Base-by-base conservation (phyloP, 2,888 invertebrate genomes). In the Aporophyla lueneburgensis region DNA sequence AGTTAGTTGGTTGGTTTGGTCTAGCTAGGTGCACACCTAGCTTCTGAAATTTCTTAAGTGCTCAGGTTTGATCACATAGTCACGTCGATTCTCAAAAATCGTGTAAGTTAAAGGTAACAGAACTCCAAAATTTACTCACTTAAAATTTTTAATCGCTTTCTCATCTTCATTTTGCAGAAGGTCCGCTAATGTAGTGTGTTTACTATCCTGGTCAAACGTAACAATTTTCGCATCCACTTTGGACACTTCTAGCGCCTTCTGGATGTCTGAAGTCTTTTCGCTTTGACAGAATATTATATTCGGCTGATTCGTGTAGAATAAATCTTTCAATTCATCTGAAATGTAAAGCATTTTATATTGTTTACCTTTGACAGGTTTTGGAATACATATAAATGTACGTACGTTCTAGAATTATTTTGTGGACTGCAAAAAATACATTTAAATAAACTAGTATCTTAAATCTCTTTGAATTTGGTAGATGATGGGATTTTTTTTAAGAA, bases 261-360 rank as follows among this genome's bases (percentile, higher is more conserved):
- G 59, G 46, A 86, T 16, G 5, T 61, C 78, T 24, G 19, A 2
- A 2, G 71, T 46, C 46, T 75, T 86, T 19, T 78, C 75, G 10
- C 63, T 76, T 51, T 84, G 80, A 43, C 84, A 84, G 58, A 86
- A 78, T 27, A 86, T 78, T 59, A 85, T 74, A 5, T 80, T 86
- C 9, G 86, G 86, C 1, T 21, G 71, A 33, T 62, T 76, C 1
- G 62, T 58, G 1, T 62, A 40, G 24, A 86, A 86, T 2, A 61
- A 21, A 40, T 80, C 65, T 21, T 58, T 67, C 19, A 86, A n/a
- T 68, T 85, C 85, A 78, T 73, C 85, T 79, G 66, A 71, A 81
- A 77, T 46, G 21, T 58, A 0, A 62, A 33, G 2, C 5, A 76
- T 5, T 16, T 24, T 19, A 46, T 0, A 10, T 21, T 27, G 6